Percentiles rank a stretch among this genome's conserved stretches.
These are phyloP conservation scores for Masticophis lateralis DNA, from an alignment of 2,797 vertebrate species.

Conservation along the genomic window DNA sequence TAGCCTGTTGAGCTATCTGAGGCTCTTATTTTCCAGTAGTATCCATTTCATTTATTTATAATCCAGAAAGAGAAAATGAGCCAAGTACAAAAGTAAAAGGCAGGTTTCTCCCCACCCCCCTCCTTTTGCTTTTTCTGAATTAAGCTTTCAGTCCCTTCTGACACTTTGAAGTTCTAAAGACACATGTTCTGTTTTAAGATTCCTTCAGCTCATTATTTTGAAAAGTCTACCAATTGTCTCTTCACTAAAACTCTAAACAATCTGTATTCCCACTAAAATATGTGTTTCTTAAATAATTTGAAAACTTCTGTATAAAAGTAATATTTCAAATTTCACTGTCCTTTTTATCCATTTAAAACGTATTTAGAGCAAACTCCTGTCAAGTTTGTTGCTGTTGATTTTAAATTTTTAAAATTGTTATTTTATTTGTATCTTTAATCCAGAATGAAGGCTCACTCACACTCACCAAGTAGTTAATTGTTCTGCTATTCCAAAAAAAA, in stretches of 20 bases:
- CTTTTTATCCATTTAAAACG: background rate
- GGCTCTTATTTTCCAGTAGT: background rate
- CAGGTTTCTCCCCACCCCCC: background rate
- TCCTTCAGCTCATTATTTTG: background rate
- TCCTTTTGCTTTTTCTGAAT: background rate
- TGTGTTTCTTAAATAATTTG: background rate
- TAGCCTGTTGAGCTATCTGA: no score
- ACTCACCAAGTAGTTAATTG: background rate
- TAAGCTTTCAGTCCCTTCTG: background rate
- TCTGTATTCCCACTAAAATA: background rate
- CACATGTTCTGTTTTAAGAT: background rate
- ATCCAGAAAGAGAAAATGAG: background rate
- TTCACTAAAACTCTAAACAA: background rate
- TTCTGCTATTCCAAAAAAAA: background rate
- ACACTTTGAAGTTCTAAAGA: background rate
- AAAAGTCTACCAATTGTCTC: background rate
- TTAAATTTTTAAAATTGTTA: background rate
- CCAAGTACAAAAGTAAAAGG: background rate
- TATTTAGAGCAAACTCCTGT: background rate
- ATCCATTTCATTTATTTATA: background rate
- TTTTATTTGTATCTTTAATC: background rate
- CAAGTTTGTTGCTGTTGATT: background rate
- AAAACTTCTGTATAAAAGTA: background rate
- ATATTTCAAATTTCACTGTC: background rate
- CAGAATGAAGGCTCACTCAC: background rate